Evolutionary conservation across 2,888 invertebrate species (phyloP).

Genomic region (Serripes groenlandicus): DNA sequence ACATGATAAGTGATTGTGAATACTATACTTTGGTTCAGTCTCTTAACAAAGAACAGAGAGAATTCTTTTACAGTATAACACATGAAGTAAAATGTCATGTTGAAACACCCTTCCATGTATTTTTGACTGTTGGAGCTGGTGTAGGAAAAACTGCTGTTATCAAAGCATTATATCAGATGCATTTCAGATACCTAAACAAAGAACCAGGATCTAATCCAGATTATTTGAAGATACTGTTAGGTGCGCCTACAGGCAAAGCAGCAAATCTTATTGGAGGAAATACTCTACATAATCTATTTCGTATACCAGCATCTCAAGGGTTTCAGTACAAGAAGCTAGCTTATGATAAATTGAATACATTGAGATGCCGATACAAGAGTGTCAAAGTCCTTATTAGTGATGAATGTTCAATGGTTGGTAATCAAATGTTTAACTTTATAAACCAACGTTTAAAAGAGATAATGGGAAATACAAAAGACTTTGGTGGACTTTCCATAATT

Average conservation of each 20-base stretch:
- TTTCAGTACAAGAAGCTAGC: conserved; percentile 37
- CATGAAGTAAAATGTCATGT: background rate
- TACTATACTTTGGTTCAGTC: background rate
- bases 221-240: conserved; percentile 34
- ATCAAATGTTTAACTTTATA: conserved; percentile 44
- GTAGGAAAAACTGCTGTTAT: no score
- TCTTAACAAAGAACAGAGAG: background rate
- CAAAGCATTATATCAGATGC: no score
- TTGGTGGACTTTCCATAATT: conserved; percentile 56
- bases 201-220: conserved; percentile 16
- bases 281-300: conserved; percentile 43
- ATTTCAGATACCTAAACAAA: background rate
- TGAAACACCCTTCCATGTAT: background rate
- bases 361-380: conserved; percentile 20
- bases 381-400: conserved; percentile 52
- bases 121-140: background rate
- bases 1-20: background rate
- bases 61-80: background rate
- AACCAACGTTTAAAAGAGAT: conserved; percentile 49
- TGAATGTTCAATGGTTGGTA: conserved; percentile 65
- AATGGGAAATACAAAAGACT: conserved; percentile 22
- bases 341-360: conserved; percentile 33
- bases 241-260: conserved; percentile 64
- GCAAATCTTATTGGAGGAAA: conserved; percentile 46
- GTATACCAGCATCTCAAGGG: conserved; percentile 56